phyloP scores from a whole-genome alignment of 2,888 invertebrate genomes.

The Ennomos erosarius region DNA sequence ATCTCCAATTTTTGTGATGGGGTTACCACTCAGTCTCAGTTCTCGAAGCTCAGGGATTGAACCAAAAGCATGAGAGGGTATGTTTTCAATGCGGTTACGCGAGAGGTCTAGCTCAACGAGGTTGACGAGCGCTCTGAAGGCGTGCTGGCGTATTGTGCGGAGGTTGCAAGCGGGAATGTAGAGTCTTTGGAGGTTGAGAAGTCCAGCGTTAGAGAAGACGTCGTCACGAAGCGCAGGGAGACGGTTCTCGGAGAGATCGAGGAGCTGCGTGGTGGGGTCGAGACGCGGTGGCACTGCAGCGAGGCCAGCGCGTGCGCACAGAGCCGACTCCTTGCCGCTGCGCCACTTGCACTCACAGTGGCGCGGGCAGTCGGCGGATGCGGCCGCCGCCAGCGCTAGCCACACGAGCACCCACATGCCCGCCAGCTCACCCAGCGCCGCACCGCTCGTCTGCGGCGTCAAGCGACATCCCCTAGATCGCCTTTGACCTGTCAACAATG shows the following conservation, averaged over 20 bases:
- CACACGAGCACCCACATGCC: constrained; percentile 86
- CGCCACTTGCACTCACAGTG: constrained; percentile 96
- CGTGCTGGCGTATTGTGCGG: constrained; percentile 88
- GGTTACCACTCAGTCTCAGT: constrained; percentile 90
- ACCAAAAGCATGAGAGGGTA: constrained; percentile 91
- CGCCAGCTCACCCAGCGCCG: constrained; percentile 74
- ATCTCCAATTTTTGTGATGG: constrained; percentile 88
- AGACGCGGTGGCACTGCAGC: constrained; percentile 90
- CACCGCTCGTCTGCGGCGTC: constrained; percentile 71
- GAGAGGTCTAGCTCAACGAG: constrained; percentile 93
- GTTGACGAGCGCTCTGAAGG: constrained; percentile 92
- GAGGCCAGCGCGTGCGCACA: constrained; percentile 91
- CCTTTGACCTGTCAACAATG: constrained; percentile 61
- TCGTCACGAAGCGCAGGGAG: constrained; percentile 88
- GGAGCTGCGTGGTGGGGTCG: constrained; percentile 91
- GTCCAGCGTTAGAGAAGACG: constrained; percentile 90
- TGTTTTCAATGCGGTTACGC: constrained; percentile 87
- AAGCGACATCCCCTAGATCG: constrained; percentile 72
- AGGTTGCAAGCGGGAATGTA: constrained; percentile 90
- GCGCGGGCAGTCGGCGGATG: constrained; percentile 88
- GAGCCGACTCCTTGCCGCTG: constrained; percentile 93
- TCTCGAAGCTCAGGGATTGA: constrained; percentile 91
- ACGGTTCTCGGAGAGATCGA: constrained; percentile 91
- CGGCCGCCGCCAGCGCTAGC: constrained; percentile 77
- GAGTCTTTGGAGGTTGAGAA: constrained; percentile 92